Base-by-base conservation (phyloP, 2,113 vertebrate species). In the Poeciliopsis retropinna region DNA sequence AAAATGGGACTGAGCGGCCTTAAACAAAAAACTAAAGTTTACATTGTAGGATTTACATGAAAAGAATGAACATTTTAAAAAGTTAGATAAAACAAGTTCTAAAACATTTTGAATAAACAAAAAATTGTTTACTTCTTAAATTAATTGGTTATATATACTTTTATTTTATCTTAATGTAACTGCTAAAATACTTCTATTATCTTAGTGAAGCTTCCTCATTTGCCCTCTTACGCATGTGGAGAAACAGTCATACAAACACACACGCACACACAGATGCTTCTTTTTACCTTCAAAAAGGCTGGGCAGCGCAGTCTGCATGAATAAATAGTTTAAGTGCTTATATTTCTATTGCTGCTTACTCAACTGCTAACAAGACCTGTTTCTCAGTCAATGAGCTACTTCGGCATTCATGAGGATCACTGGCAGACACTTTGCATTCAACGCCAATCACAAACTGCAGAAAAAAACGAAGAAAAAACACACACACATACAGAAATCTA, bases 401-500 rank as follows among this genome's bases (percentile, higher is more conserved):
- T 92, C 90, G 88, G 91, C 92, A 94, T 94, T 93, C 93, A 94
- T 93, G 91, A 94, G 92, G 91, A 94, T 94, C 92, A 93, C 93
- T 90, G 91, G 90, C 92, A 92, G 93, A 92, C 91, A 91, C 93
- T 93, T 93, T 92, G 94, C 93, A 94, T 94, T 92, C 90, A 91
- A 90, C 89, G 90, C 91, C 92, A 93, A 95, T 94, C 92, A 93
- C 83, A 92, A 91, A 93, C 83, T 90, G 87, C 88, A 84, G 76
- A 85, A 88, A 88, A 87, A 84, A 61, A 74, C 65, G 76, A 76
- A 82, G 75, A 79, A 78, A 81, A 22, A 54, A 32, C 22, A 32
- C 19, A 87, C 79, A 78, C 87, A 90, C 86, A 90, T 78, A 85
- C 84, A 87, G 85, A 90, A 88, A 89, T 92, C 78, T 92, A 88